These are phyloP conservation scores for Drosophila ficusphila DNA, from an alignment of 1,140 invertebrate species.

Conservation along the genomic window DNA sequence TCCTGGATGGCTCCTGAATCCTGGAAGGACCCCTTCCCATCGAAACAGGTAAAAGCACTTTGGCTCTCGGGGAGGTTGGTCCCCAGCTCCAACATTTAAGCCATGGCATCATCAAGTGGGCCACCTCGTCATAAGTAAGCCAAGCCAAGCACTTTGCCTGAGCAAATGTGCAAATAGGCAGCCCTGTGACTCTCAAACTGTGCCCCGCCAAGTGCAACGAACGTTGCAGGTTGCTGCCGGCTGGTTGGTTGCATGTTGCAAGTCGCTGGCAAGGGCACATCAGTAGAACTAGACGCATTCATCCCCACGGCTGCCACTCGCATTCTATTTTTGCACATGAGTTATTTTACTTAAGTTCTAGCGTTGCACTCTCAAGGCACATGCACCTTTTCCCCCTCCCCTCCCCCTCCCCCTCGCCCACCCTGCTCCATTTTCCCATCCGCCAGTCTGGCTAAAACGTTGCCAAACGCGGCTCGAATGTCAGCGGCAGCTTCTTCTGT, in stretches of 20 bases:
- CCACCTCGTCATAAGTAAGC: conserved; percentile 72
- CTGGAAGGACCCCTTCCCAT: background rate
- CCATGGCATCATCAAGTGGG: conserved; percentile 69
- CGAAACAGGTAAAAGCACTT: conserved; percentile 46
- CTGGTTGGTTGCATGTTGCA: conserved; percentile 18
- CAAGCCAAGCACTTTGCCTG: conserved; percentile 76
- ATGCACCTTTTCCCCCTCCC: conserved; percentile 58
- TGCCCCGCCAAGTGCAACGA: conserved; percentile 76
- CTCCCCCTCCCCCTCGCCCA: no score
- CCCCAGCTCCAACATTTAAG: conserved; percentile 10
- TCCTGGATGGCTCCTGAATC: background rate
- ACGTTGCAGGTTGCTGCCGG: conserved; percentile 65
- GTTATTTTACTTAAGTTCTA: conserved; percentile 81
- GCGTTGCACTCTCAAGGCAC: conserved; percentile 76
- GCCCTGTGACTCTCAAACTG: conserved; percentile 68
- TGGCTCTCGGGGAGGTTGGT: conserved; percentile 11
- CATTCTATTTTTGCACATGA: conserved; percentile 75
- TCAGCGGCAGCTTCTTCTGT: conserved; percentile 46
- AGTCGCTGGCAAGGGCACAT: conserved; percentile 62
- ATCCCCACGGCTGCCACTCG: conserved; percentile 33
- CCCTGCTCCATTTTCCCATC: no score
- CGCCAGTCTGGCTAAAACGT: conserved; percentile 63
- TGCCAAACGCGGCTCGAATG: conserved; percentile 76
- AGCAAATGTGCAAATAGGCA: conserved; percentile 68
- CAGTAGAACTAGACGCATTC: conserved; percentile 59